These are phyloP conservation scores for Ariopsis seemanni DNA, from an alignment of 2,113 vertebrate genomes.

Conservation along the genomic window DNA sequence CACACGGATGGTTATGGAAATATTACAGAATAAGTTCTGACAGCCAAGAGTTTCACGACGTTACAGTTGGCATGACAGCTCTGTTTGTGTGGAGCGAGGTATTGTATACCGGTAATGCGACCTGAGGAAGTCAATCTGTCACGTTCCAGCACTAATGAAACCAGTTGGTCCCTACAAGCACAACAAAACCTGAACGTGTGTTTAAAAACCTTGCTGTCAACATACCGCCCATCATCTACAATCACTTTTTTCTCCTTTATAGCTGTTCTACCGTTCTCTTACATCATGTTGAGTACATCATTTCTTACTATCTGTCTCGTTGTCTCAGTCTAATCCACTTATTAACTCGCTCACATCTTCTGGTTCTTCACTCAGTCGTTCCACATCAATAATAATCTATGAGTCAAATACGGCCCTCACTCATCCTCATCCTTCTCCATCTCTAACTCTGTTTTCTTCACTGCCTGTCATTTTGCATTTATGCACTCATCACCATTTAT, in stretches of 20 bases:
- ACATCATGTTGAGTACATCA: neutral
- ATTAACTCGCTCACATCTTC: neutral
- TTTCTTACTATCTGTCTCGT: conserved; percentile 21
- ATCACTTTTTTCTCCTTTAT: neutral
- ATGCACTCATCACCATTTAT: neutral
- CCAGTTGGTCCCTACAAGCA: neutral
- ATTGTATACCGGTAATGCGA: neutral
- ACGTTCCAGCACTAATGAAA: neutral
- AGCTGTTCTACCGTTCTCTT: neutral
- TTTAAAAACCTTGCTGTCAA: neutral
- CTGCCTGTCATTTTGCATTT: conserved; percentile 21
- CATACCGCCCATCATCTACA: neutral
- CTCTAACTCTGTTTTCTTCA: neutral
- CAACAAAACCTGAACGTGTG: neutral
- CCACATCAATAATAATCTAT: conserved; percentile 63
- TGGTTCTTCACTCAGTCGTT: conserved; percentile 58
- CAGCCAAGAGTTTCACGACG: neutral
- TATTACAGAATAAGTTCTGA: conserved; percentile 3
- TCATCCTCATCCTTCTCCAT: neutral
- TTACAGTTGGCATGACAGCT: neutral
- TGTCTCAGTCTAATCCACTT: conserved; percentile 19
- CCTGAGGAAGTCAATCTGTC: neutral
- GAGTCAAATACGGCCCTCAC: conserved; percentile 46
- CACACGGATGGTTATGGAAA: neutral
- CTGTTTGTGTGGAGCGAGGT: neutral